Evolutionary conservation across 2,113 vertebrate species (phyloP), one percentile per base, ranked within the genome.

Genomic region (Ameiurus melas): DNA sequence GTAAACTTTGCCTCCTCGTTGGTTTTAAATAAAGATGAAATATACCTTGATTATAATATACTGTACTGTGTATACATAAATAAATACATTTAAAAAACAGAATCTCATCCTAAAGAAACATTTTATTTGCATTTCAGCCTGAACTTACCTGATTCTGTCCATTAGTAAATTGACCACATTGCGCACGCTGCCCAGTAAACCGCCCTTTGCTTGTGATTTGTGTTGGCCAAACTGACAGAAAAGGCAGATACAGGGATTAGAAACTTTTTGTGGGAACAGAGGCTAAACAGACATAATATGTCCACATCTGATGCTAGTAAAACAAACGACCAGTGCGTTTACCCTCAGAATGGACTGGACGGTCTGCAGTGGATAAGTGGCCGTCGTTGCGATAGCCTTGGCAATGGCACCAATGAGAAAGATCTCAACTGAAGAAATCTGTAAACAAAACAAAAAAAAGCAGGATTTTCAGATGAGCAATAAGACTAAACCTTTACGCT

Each of bases 331-430:
- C 1, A 10, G 39, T 33, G 58, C 39, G 20, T 30, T 88, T 94
- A 96, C 96, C 94, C 96, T 95, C 60, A 96, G 93, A 75, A 96
- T 95, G 78, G 96, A 94, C 92, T 96, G 96, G 55, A 96, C 91
- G 1, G 95, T 96, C 93, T 96, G 96, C 33, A 96, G 93, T 36
- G 96, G 96, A 90, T 96, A 96, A 0, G 96, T 96, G 0, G 88
- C 94, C 0, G 95, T 94, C 20, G 96, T 95, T 33, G 96, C 96
- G 0, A 96, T 84, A 75, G 95, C 96, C 90, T 96, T 96, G 86
- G 96, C 96, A 5, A 96, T 62, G 60, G 96, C 96, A 86, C 96
- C 96, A 17, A 96, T 96, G 68, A 96, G 25, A 88, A 96, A 96
- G 87, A 96, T 96, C 88, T 96, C 92, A 58, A 93, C 90, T 47